phyloP scores from a whole-genome alignment of 1,140 invertebrate species.

The Sitobion miscanthi region DNA sequence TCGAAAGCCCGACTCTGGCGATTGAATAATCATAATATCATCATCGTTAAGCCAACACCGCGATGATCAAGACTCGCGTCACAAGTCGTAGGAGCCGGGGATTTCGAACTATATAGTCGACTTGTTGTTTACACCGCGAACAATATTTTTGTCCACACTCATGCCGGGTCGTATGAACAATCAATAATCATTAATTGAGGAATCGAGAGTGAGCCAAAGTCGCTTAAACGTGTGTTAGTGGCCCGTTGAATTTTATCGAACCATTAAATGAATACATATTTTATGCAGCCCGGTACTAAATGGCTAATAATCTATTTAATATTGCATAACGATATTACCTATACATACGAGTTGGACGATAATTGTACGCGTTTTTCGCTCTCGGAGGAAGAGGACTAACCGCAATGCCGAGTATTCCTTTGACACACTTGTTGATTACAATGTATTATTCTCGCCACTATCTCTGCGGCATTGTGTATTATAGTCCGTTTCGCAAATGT shows the following conservation, averaged over 20 bases:
- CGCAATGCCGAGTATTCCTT: background rate
- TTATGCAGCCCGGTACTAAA: too few species aligned
- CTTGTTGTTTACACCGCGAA: background rate
- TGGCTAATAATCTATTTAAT: too few species aligned
- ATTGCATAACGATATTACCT: background rate
- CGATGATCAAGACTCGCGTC: background rate
- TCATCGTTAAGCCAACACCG: background rate
- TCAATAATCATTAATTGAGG: too few species aligned
- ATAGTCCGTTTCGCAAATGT: background rate
- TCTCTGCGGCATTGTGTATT: background rate
- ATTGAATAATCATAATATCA: slow-evolving; percentile 4
- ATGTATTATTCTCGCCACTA: background rate
- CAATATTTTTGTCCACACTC: background rate
- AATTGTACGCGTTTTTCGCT: background rate
- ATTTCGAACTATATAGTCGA: background rate
- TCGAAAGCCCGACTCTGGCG: background rate
- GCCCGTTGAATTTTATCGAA: too few species aligned
- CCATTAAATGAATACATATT: too few species aligned
- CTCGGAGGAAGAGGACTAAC: background rate
- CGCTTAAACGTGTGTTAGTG: too few species aligned
- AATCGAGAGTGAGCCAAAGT: too few species aligned
- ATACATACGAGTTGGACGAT: background rate
- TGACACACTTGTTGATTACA: slow-evolving; percentile 8
- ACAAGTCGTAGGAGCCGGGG: background rate
- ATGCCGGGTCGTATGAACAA: too few species aligned